Conservation (phyloP, 2,113 vertebrate genomes). For the Grammatotria lemairii region DNA sequence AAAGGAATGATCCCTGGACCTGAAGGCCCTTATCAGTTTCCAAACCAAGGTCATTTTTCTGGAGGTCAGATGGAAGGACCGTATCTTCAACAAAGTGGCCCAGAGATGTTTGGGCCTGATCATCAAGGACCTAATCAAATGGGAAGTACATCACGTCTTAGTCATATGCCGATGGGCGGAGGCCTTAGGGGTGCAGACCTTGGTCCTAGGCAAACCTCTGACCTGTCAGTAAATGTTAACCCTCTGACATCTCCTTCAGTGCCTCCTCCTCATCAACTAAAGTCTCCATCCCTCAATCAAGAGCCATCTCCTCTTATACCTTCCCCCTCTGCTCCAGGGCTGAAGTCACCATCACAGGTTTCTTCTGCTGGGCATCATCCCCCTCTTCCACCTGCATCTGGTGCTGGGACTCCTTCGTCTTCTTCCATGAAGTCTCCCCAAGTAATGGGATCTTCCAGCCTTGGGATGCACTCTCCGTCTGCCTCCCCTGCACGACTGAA, state of each 20-base stretch:
- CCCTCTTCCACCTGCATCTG: conserved; percentile 74
- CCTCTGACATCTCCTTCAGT: conserved; percentile 83
- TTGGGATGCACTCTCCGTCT: conserved; percentile 84
- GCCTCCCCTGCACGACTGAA: conserved; percentile 86
- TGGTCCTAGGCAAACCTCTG: conserved; percentile 78
- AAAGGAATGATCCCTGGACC: conserved; percentile 80
- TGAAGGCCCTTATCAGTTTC: conserved; percentile 73
- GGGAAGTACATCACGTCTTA: conserved; percentile 78
- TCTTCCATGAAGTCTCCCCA: conserved; percentile 86
- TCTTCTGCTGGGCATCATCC: conserved; percentile 74
- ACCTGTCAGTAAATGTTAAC: conserved; percentile 83
- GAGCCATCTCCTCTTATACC: conserved; percentile 83
- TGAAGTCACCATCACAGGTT: conserved; percentile 88
- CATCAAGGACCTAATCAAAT: conserved; percentile 74
- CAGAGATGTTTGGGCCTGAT: conserved; percentile 83
- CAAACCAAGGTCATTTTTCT: conserved; percentile 78
- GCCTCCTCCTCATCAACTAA: conserved; percentile 79
- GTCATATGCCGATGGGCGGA: conserved; percentile 82
- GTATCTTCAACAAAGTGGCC: conserved; percentile 79
- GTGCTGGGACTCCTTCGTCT: conserved; percentile 73
- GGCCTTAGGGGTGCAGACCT: conserved; percentile 70
- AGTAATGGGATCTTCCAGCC: conserved; percentile 80
- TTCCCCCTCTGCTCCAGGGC: conserved; percentile 84
- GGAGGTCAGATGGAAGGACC: conserved; percentile 72
- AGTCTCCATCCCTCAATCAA: conserved; percentile 87